A percentile compares a stretch with the other conserved stretches of the same genome.
Evolutionary conservation across 37 sponge, comb jelly and placozoan genomes (phyloP).

Genomic region (Ephydatia muelleri): DNA sequence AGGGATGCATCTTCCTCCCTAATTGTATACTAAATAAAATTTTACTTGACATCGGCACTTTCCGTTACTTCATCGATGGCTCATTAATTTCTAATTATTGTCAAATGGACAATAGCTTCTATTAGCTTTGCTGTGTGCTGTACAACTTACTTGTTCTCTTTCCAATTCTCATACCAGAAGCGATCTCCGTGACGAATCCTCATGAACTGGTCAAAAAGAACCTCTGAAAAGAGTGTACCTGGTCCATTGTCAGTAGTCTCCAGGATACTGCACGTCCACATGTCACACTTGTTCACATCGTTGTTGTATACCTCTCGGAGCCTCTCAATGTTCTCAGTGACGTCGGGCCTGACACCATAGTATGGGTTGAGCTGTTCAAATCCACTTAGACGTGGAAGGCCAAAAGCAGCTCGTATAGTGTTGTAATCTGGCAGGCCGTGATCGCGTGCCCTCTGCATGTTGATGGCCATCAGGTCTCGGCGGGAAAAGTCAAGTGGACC

Average conservation of each 20-base stretch:
- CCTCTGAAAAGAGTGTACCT: slow-evolving; percentile 84
- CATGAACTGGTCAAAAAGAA: slow-evolving; percentile 93
- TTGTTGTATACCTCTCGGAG: slow-evolving; percentile 84
- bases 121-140: no score
- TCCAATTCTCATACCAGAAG: slow-evolving; percentile 94
- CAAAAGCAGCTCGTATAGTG: slow-evolving; percentile 78
- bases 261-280: slow-evolving; percentile 89
- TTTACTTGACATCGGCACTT: neutral
- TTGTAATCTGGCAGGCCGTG: slow-evolving; percentile 95
- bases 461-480: slow-evolving; percentile 94
- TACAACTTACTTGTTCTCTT: slow-evolving; percentile 69
- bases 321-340: slow-evolving; percentile 69
- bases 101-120: no score
- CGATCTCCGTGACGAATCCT: slow-evolving; percentile 89
- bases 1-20: no score
- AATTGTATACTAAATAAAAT: neutral
- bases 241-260: slow-evolving; percentile 83
- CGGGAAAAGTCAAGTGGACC: slow-evolving; percentile 89
- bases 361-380: slow-evolving; percentile 81
- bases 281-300: slow-evolving; percentile 79
- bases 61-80: no score
- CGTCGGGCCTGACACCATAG: slow-evolving; percentile 49
- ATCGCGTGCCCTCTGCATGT: slow-evolving; percentile 93
- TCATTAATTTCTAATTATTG: no score
- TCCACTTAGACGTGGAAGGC: slow-evolving; percentile 41